Evolutionary conservation across 2,113 vertebrate genomes (phyloP), one percentile per base, ranked within the genome.

Genomic region (Hemibagrus wyckioides): DNA sequence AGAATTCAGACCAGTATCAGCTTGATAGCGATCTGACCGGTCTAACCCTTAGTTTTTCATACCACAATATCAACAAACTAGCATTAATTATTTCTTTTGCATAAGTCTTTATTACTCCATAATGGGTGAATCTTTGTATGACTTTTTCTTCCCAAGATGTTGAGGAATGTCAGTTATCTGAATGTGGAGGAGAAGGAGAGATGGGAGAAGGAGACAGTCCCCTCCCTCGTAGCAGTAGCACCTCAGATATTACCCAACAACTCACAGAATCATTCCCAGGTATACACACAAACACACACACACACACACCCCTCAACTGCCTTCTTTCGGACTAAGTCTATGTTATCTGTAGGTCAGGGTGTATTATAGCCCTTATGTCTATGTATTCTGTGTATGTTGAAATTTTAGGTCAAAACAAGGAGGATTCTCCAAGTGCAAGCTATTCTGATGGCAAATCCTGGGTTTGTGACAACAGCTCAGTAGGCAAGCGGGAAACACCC

Each of bases 161-260:
- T 87, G 98, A 99, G 89, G 97, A 99, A 92, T 94, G 94, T 89
- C 97, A 96, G 69, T 95, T 96, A 71, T 94, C 94, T 48, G 97
- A 98, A 93, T 94, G 91, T 79, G 83, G 92, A 8, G 80, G 88
- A 8, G 95, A 93, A 48, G 73, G 93, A 8, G 96, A 98, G 88
- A 76, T 93, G n/a, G 89, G 88, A 6, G 92, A 96, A 2, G 95
- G 93, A 33, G 97, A 97, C 25, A 94, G 90, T 93, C 97, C 85
- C 85, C 95, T 91, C 91, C 93, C 94, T 2, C 96, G 97, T 57
- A 99, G 97, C 88, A 98, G 97, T 92, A 99, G 98, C 94, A 96
- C 97, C 36, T 97, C 98, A 0, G 97, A 99, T 89, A 95, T 99
- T 92, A 92, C 96, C 23, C 96, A 98, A 82, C 96, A 96, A 1